Evolutionary conservation across 2,113 vertebrate species (phyloP).

Genomic region (Amblyornis subalaris): DNA sequence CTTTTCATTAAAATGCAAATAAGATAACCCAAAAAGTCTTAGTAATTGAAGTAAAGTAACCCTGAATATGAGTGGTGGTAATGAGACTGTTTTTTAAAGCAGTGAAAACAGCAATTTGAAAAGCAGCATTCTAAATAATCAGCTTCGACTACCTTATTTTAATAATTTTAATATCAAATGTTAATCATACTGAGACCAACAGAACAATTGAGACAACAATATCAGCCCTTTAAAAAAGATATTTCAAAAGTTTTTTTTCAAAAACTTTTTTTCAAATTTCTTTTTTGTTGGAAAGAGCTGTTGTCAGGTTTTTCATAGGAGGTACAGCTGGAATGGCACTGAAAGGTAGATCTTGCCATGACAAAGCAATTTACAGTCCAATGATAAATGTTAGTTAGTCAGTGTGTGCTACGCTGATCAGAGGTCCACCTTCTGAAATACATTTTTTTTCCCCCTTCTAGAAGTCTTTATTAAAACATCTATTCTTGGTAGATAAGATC

Average conservation of each 20-base stretch:
- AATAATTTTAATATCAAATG: neutral
- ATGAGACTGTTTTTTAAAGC: neutral
- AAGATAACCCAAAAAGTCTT: neutral
- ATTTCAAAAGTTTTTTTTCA: neutral
- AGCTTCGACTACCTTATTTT: neutral
- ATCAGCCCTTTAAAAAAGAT: neutral
- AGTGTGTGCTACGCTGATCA: neutral
- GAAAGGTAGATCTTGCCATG: neutral
- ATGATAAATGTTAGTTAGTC: neutral
- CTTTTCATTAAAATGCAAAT: neutral
- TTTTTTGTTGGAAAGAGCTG: neutral
- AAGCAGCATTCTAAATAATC: neutral
- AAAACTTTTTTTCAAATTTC: neutral
- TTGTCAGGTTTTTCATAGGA: neutral
- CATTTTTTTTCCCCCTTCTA: neutral
- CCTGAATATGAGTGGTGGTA: neutral
- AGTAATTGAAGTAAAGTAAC: neutral
- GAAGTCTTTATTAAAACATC: neutral
- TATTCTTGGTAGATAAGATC: neutral
- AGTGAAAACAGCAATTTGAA: neutral
- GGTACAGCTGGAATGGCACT: neutral
- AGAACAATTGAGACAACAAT: neutral
- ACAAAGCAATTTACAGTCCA: rapidly evolving
- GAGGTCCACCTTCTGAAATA: neutral
- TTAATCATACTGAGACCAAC: neutral